Evolutionary conservation across 92 coral and sea anemone genomes (phyloP).

Genomic region (Parazoanthus darwini): DNA sequence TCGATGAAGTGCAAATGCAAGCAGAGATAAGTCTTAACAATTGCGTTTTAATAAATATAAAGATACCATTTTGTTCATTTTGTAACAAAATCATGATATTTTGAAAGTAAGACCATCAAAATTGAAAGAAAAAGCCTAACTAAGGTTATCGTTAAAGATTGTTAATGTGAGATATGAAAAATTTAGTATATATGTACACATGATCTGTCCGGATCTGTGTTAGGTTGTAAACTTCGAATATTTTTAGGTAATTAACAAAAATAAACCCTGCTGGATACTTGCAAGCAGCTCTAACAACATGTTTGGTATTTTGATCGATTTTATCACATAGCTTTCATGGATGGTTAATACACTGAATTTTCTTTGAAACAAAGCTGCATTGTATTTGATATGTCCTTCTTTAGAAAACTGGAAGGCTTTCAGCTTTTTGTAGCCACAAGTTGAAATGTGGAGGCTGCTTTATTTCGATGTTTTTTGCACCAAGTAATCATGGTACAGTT

Average conservation of each 20-base stretch:
- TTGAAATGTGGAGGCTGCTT: not conserved
- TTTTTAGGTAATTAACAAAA: not conserved
- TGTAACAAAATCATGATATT: not conserved
- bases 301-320: not conserved
- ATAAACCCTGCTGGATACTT: conserved; percentile 68
- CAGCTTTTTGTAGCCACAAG: conserved; percentile 22
- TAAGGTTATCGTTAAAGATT: not conserved
- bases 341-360: not conserved
- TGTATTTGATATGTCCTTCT: conserved; percentile 44
- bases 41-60: not conserved
- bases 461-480: conserved; percentile 11
- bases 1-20: not conserved
- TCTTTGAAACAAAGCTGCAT: conserved; percentile 13
- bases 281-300: conserved; percentile 56
- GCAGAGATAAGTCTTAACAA: not conserved
- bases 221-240: not conserved
- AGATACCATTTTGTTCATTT: not conserved
- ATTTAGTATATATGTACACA: not conserved
- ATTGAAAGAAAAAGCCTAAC: not conserved
- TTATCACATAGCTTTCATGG: conserved; percentile 28
- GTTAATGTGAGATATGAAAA: not conserved
- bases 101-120: not conserved
- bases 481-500: conserved; percentile 27
- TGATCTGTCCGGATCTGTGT: no score
- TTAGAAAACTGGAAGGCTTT: conserved; percentile 45